These are phyloP conservation scores for Ceratosolen fusciceps DNA, from an alignment of 1,140 invertebrate species.

Conservation along the genomic window DNA sequence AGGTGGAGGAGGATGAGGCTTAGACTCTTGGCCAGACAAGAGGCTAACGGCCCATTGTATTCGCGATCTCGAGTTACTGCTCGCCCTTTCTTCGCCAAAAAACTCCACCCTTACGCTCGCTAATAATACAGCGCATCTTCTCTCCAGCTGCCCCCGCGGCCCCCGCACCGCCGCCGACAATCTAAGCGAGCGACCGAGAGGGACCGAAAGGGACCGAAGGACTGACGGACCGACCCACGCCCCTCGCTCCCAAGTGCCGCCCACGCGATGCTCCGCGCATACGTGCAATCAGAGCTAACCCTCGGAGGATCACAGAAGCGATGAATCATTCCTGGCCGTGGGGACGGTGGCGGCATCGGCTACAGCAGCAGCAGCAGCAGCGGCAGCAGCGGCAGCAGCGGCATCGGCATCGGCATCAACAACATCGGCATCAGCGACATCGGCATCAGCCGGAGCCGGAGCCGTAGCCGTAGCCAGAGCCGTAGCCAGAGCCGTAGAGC, in stretches of 20 bases:
- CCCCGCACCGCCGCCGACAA: background rate
- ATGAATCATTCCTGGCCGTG: slow-evolving; percentile 34
- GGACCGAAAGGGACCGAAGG: too few relatives aligned
- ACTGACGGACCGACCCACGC: too few relatives aligned
- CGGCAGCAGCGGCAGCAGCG: slow-evolving; percentile 6
- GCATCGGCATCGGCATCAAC: too few relatives aligned
- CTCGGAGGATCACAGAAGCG: slow-evolving; percentile 14
- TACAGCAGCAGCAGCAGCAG: too few relatives aligned
- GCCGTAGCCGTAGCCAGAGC: too few relatives aligned
- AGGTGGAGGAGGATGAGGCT: background rate
- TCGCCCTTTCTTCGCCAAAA: slow-evolving; percentile 17
- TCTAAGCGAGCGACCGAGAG: too few relatives aligned
- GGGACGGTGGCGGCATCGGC: too few relatives aligned
- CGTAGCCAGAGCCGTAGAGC: too few relatives aligned
- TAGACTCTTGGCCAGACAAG: background rate
- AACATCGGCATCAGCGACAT: too few relatives aligned
- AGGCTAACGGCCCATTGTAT: slow-evolving; percentile 20
- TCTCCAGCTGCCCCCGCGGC: background rate
- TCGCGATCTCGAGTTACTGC: slow-evolving; percentile 21
- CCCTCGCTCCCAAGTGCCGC: background rate
- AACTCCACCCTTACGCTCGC: background rate
- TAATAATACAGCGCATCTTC: background rate
- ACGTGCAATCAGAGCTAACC: background rate
- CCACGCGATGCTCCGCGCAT: background rate
- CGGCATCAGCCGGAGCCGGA: too few relatives aligned